Evolutionary conservation across 1,140 invertebrate species (phyloP).

Genomic region (Halesus radiatus): DNA sequence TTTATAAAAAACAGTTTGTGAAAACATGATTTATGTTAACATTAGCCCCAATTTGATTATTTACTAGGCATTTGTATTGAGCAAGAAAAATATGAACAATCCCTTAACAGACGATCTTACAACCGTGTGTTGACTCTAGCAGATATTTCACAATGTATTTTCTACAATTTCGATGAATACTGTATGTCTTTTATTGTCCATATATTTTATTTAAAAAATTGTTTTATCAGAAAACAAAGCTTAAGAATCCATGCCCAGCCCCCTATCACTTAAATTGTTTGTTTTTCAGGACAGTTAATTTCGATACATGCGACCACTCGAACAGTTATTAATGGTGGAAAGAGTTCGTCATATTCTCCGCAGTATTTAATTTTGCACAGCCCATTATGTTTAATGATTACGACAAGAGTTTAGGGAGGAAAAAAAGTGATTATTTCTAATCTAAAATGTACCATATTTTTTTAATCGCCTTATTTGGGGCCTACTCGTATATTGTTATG

Average conservation of each 20-base stretch:
- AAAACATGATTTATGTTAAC: too few species aligned
- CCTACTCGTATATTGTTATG: too few species aligned
- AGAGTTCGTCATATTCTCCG: constrained; percentile 10
- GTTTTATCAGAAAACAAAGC: not conserved
- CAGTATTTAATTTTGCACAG: constrained; percentile 8
- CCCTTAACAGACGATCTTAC: too few species aligned
- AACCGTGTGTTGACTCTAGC: too few species aligned
- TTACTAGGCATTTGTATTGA: too few species aligned
- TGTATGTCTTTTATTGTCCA: too few species aligned
- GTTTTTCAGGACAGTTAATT: not conserved
- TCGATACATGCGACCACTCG: not conserved
- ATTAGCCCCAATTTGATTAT: too few species aligned
- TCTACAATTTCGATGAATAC: too few species aligned
- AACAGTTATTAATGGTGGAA: constrained; percentile 21
- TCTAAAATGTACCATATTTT: not conserved
- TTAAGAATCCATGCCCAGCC: not conserved
- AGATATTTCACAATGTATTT: too few species aligned
- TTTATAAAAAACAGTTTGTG: too few species aligned
- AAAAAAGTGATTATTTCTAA: not conserved
- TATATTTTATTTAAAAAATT: too few species aligned
- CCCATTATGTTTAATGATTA: not conserved
- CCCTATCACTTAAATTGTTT: not conserved
- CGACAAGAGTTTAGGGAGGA: not conserved
- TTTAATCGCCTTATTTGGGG: not conserved
- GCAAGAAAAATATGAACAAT: too few species aligned